phyloP scores from a whole-genome alignment of 2,113 vertebrate genomes.

The Alethe castanea region DNA sequence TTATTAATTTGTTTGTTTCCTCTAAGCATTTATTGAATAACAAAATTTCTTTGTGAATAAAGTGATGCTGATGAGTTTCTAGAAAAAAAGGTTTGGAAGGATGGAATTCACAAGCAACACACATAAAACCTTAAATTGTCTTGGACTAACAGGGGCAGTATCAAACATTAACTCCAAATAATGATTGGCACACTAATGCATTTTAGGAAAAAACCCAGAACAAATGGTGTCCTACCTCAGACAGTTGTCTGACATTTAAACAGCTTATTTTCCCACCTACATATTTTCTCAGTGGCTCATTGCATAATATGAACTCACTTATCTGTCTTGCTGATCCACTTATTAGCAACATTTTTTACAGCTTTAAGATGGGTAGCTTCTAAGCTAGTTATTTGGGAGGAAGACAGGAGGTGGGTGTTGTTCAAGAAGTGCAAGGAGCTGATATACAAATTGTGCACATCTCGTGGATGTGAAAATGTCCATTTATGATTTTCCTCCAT shows the following conservation, averaged over 20 bases:
- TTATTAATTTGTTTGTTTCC: background rate
- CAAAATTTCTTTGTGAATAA: background rate
- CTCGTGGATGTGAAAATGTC: background rate
- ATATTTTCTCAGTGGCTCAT: background rate
- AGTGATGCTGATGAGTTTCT: background rate
- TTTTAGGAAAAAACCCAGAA: background rate
- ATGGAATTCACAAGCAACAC: background rate
- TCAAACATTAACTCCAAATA: background rate
- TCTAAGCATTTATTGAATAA: background rate
- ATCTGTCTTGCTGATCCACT: background rate
- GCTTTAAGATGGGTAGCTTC: background rate
- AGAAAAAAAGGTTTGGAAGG: background rate
- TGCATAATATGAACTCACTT: background rate
- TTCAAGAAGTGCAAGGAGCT: background rate
- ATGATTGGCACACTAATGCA: background rate
- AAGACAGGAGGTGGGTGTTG: background rate
- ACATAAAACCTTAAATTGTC: background rate
- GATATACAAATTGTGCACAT: background rate
- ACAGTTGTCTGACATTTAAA: background rate
- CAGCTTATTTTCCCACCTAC: background rate
- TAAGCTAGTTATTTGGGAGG: background rate
- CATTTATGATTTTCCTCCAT: background rate
- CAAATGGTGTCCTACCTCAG: background rate
- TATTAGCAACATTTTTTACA: background rate
- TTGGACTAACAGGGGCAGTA: background rate